Evolutionary conservation across 2,888 invertebrate genomes (phyloP).

Genomic region (Eurois occulta): DNA sequence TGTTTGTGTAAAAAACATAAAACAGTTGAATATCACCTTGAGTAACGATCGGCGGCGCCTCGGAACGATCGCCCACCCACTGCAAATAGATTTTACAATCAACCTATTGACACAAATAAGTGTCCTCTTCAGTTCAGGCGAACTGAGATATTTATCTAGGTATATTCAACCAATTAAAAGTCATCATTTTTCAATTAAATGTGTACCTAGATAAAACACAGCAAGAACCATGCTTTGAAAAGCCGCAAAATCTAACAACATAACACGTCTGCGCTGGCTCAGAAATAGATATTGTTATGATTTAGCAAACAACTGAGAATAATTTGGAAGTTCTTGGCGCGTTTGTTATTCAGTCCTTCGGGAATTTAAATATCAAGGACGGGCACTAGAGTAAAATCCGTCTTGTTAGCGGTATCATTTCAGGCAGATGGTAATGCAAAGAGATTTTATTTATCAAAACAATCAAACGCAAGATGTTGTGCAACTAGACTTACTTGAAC

Average conservation of each 20-base stretch:
- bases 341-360: constrained; percentile 41
- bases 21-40: constrained; percentile 67
- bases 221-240: not conserved
- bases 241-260: constrained; percentile 6
- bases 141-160: constrained; percentile 39
- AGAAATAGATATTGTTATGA: constrained; percentile 46
- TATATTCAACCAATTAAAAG: constrained; percentile 36
- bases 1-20: constrained; percentile 60
- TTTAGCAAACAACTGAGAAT: constrained; percentile 35
- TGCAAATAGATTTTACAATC: constrained; percentile 72
- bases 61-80: constrained; percentile 67
- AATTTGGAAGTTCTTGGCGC: constrained; percentile 25
- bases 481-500: constrained; percentile 55
- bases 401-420: constrained; percentile 3
- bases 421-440: constrained; percentile 21
- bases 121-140: constrained; percentile 48
- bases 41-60: constrained; percentile 67
- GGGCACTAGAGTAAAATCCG: constrained; percentile 1
- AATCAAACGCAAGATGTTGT: constrained; percentile 54
- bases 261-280: not conserved
- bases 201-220: not conserved
- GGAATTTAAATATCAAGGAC: constrained; percentile 36
- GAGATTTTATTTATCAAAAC: constrained; percentile 41
- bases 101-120: constrained; percentile 75
- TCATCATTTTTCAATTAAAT: constrained; percentile 25